Evolutionary conservation across 2,888 invertebrate genomes (phyloP).

Genomic region (Epicampocera succincta): DNA sequence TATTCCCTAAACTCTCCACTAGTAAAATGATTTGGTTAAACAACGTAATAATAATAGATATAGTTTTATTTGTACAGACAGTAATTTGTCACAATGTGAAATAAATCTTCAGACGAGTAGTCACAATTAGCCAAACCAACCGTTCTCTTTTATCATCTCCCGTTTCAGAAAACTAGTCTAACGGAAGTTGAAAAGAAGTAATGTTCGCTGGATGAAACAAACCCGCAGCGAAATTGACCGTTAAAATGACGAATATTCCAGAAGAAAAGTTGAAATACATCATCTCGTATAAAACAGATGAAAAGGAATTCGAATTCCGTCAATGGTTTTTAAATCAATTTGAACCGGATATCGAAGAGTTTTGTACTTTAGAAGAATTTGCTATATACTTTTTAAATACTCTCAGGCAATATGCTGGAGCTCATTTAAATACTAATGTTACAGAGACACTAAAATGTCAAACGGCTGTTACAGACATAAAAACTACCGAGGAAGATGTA

Average conservation of each 20-base stretch:
- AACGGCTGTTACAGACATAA: constrained; percentile 70
- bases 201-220: constrained; percentile 32
- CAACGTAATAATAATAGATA: no score
- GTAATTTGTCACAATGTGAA: constrained; percentile 42
- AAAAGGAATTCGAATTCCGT: constrained; percentile 63
- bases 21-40: no score
- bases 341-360: constrained; percentile 14
- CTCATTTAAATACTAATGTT: constrained; percentile 77
- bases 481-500: constrained; percentile 18
- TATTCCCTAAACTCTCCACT: no score
- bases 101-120: constrained; percentile 42
- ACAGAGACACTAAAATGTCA: constrained; percentile 74
- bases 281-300: constrained; percentile 20
- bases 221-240: constrained; percentile 85
- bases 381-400: constrained; percentile 84
- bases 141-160: constrained; percentile 68
- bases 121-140: constrained; percentile 63
- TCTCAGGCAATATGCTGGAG: constrained; percentile 83
- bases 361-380: constrained; percentile 82
- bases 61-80: background rate
- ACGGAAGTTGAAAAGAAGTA: constrained; percentile 64
- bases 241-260: constrained; percentile 77
- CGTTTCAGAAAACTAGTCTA: constrained; percentile 64
- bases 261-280: constrained; percentile 64
- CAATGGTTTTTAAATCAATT: constrained; percentile 73